Evolutionary conservation across 2,797 vertebrate genomes (phyloP), one percentile per base, ranked within the genome.

Genomic region (Lemur catta): DNA sequence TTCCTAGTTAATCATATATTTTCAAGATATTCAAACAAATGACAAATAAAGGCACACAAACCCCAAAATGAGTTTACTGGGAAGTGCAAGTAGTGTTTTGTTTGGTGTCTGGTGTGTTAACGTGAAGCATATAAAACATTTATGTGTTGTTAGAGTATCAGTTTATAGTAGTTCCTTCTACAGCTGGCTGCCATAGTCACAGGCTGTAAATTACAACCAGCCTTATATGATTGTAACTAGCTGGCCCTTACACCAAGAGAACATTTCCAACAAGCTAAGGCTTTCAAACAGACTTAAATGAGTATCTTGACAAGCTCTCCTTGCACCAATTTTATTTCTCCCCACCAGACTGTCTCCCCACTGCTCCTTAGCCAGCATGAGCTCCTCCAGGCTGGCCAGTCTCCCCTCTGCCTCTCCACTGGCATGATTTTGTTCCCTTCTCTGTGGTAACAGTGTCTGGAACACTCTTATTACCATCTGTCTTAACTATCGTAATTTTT

Each of bases 401-500:
- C 38, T 86, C 35, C 67, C n/a, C 41, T 78, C 38, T 78, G n/a
- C 43, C 80, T 55, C 6, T 4, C n/a, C 22, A 14, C 55, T 7
- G 26, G 48, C 35, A 26, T 24, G n/a, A 15, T 72, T 84, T 88
- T 80, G 9, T 89, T 90, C 57, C 41, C 13, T 67, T 84, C 61
- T 63, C 75, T 81, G 30, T 92, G n/a, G 41, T 72, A 86, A 61
- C 69, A 71, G 63, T 69, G 9, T 67, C 61, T 35, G 18, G 15
- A 69, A 22, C 14, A 2, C 12, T 3, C 67, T 84, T 59, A 52
- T 63, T 63, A 82, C 50, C 22, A 14, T 85, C 75, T 71, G 0
- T 55, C 65, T 88, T 89, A 81, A 75, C 18, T 84, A 38, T 50
- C 93, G 30, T 76, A 24, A 48, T 86, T 96, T 96, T 65, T 84